Evolutionary conservation across 35 echinoderm and acorn worm species (phyloP).

Genomic region (Diadema setosum): DNA sequence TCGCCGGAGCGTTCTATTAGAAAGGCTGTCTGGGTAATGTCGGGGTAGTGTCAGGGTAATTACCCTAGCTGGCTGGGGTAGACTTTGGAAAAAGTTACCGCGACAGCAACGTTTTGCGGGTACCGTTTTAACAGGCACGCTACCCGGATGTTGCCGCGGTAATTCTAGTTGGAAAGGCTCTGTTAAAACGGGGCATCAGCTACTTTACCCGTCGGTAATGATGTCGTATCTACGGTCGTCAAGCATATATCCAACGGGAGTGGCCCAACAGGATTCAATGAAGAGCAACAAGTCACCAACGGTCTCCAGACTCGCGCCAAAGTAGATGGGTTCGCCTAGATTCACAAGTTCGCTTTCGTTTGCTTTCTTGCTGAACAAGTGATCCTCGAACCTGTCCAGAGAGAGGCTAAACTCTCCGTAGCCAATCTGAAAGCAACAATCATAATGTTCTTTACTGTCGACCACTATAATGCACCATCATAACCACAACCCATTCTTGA

Average conservation of each 20-base stretch:
- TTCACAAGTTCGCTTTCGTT: not conserved
- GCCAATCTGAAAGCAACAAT: not conserved
- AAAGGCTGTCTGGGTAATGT: too few relatives aligned
- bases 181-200: not conserved
- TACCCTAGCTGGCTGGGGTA: not conserved
- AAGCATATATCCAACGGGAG: not conserved
- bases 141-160: not conserved
- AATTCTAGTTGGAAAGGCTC: not conserved
- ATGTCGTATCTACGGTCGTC: not conserved
- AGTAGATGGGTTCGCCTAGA: not conserved
- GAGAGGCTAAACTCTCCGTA: not conserved
- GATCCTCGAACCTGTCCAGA: not conserved
- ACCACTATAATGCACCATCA: not conserved
- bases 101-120: too few relatives aligned
- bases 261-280: constrained; percentile 6
- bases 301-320: not conserved
- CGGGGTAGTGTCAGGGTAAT: too few relatives aligned
- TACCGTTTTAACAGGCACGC: too few relatives aligned
- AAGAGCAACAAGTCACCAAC: not conserved
- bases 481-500: not conserved
- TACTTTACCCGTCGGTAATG: not conserved
- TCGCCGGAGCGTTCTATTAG: too few relatives aligned
- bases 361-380: not conserved
- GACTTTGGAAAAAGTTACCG: not conserved
- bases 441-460: not conserved